Base-by-base conservation (phyloP, 2,797 vertebrate genomes). In the Fistularia commersonii region DNA sequence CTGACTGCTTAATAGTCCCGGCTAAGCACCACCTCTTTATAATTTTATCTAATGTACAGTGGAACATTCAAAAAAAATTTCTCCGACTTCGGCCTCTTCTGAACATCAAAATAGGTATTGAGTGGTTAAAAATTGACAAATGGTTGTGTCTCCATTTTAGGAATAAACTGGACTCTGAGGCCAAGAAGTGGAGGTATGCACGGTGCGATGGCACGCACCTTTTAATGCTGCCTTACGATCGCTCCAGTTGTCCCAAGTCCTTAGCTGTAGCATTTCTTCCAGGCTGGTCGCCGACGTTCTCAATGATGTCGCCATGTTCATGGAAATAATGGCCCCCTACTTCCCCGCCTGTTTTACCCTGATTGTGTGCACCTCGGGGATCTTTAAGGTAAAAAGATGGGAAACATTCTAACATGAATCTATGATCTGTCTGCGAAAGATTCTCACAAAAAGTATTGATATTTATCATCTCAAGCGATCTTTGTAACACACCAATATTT, bases 211-310 rank as follows among this genome's bases (percentile, higher is more conserved):
- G 23, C 23, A 23, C 23, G 23, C 23, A 23, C 23, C 23, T 23
- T 2, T 23, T 38, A 39, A 49, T 49, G 14, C 39, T 38, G 36
- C 5, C 1, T 46, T 9, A 13, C 6, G 1, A 49, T 49, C 12
- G 38, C 14, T 31, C 36, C 1, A 5, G 39, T 8, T 31, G n/a
- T 15, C 11, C 13, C 2, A 23, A 23, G 23, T 23, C 23, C 23
- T 23, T 23, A 23, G 23, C 23, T 23, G 23, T 23, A 2, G 23
- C 23, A 23, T 6, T 35, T 37, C 14, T 40, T 32, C 10, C 52
- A 96, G 95, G 73, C 91, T 97, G 45, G 93, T 95, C 56, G 95
- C 94, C 7, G 95, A 96, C 32, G 50, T 92, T 54, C 92, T 96
- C 9, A 97, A 97, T 0, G 93, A 97, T 46, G 11, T 89, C 0